These are phyloP conservation scores for Miltochrista miniata DNA, from an alignment of 2,888 invertebrate genomes.

Conservation along the genomic window DNA sequence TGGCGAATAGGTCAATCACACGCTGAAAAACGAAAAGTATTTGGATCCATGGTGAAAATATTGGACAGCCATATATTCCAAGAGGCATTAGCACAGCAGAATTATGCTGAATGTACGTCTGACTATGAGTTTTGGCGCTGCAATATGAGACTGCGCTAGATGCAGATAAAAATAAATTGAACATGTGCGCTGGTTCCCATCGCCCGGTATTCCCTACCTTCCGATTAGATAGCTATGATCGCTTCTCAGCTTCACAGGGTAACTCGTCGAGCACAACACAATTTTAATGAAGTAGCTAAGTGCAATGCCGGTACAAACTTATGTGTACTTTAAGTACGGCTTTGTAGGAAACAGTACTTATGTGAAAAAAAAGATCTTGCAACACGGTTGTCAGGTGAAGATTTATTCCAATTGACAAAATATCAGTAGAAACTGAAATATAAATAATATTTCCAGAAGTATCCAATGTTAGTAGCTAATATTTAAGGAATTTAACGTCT, in stretches of 20 bases:
- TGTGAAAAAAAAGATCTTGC: constrained; percentile 7
- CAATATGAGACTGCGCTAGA: constrained; percentile 27
- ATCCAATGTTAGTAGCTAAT: too few relatives aligned
- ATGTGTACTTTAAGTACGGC: constrained; percentile 25
- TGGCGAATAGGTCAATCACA: too few relatives aligned
- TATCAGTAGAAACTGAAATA: too few relatives aligned
- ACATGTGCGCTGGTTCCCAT: constrained; percentile 59
- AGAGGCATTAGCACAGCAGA: neutral
- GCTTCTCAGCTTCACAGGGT: constrained; percentile 37
- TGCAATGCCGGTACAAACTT: constrained; percentile 40
- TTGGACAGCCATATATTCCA: too few relatives aligned
- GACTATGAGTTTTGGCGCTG: constrained; percentile 23
- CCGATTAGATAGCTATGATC: constrained; percentile 47
- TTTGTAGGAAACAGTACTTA: constrained; percentile 13
- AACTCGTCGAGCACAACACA: constrained; percentile 46
- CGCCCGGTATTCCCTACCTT: constrained; percentile 17
- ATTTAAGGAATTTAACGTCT: too few relatives aligned
- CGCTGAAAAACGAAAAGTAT: too few relatives aligned
- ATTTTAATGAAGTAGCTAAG: constrained; percentile 57
- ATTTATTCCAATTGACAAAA: too few relatives aligned
- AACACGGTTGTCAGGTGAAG: neutral
- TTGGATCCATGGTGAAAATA: too few relatives aligned
- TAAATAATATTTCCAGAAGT: too few relatives aligned
- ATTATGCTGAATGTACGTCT: neutral
- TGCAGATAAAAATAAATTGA: constrained; percentile 59